Evolutionary conservation across 2,797 vertebrate genomes (phyloP), one percentile per base, ranked within the genome.

Genomic region (Acanthopagrus latus): DNA sequence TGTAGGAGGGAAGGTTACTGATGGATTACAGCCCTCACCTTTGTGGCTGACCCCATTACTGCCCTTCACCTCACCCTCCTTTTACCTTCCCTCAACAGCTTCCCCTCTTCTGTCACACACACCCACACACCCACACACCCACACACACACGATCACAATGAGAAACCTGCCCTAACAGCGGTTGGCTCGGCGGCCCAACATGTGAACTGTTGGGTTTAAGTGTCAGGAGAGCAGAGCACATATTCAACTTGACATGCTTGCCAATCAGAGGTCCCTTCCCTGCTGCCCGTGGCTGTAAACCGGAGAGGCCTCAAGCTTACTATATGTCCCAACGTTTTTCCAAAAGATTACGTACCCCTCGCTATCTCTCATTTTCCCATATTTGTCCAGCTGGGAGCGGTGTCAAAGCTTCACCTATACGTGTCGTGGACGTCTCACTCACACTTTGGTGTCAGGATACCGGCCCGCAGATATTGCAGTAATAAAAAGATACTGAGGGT

Each of bases 1-100:
- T 38, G 78, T 88, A 81, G 86, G 89, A 89, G 88, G 86, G 82
- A 84, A 89, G 87, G 90, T 86, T 88, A 85, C 88, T 94, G 94
- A 95, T 93, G 90, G 91, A 94, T 94, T 91, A 92, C 81, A 83
- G 78, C 79, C 76, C 86, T 94, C 90, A 93, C 91, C 93, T 93
- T 89, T 89, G 79, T 88, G 82, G 77, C 52, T 93, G 92, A 95
- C 91, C 92, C 92, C 93, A 93, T 94, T 93, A 93, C 88, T 76
- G 80, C 50, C 88, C 91, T 84, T 89, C 76, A 85, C 84, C 84
- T 81, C 78, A 87, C 62, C 89, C 85, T 85, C 80, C 81, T 78
- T 71, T 72, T 68, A 64, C 56, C 55, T 74, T 84, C 65, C 79
- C 66, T 80, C 64, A 73, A 64, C 56, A 81, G 29, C 55, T 38